Evolutionary conservation across 2,113 vertebrate species (phyloP).

Genomic region (Muntiacus muntjak): DNA sequence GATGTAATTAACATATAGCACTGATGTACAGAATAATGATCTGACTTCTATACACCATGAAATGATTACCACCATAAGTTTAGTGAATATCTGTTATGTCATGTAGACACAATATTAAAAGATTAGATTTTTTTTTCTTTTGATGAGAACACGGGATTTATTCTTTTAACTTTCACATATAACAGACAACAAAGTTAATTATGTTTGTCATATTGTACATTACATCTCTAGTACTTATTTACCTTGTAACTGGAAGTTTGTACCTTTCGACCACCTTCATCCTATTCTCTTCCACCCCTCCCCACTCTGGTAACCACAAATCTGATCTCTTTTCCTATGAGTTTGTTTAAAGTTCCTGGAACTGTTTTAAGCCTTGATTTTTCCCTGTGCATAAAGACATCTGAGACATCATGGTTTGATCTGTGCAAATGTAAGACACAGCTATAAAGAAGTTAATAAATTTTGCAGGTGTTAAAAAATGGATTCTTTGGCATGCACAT

Average conservation of each 20-base stretch:
- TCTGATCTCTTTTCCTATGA: neutral
- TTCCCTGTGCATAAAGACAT: neutral
- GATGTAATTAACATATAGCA: neutral
- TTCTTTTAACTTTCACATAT: neutral
- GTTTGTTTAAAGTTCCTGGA: neutral
- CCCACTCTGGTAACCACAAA: neutral
- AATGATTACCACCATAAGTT: neutral
- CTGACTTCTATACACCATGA: neutral
- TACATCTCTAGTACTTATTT: neutral
- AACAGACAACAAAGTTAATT: neutral
- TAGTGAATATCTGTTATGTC: neutral
- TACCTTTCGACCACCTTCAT: neutral
- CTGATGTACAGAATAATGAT: neutral
- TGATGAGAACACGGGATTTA: neutral
- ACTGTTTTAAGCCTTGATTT: neutral
- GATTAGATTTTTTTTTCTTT: neutral
- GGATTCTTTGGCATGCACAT: slow-evolving; percentile 25
- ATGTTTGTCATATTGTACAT: neutral
- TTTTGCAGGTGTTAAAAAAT: slow-evolving; percentile 10
- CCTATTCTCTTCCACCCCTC: neutral
- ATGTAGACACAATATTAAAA: neutral
- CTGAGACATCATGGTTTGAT: neutral
- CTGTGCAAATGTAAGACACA: neutral
- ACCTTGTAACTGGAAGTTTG: neutral
- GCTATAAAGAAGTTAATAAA: slow-evolving; percentile 15